These are phyloP conservation scores for Chaenocephalus aceratus DNA, from an alignment of 2,113 vertebrate species.

Conservation along the genomic window DNA sequence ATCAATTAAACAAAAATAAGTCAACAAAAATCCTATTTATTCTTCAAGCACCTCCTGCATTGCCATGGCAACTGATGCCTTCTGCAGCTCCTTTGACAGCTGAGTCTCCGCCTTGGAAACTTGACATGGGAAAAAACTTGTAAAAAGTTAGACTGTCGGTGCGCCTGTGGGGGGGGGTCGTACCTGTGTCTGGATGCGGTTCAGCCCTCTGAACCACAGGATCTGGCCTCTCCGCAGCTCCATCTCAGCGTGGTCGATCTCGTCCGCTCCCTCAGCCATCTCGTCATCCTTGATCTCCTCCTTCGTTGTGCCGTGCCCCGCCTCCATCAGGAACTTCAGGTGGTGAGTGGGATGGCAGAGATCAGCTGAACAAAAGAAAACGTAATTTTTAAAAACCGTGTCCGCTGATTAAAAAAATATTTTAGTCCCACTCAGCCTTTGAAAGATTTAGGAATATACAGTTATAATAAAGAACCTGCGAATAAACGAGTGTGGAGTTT, in stretches of 20 bases:
- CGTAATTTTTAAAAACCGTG: not conserved
- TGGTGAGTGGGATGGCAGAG: constrained; percentile 89
- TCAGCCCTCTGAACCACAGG: constrained; percentile 98
- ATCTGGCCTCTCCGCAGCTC: constrained; percentile 96
- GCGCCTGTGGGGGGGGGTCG: not conserved
- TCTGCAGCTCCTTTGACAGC: constrained; percentile 1
- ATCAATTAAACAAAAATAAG: not conserved
- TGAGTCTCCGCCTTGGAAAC: not conserved
- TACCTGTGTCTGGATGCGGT: constrained; percentile 99
- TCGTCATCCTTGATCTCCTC: constrained; percentile 92
- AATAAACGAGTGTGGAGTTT: not conserved
- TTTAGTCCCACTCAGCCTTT: not conserved
- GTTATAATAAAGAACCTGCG: not conserved
- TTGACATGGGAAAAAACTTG: not conserved
- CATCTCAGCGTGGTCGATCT: constrained; percentile 97
- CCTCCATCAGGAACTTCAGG: constrained; percentile 97
- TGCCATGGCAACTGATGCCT: constrained; percentile 6
- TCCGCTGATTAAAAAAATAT: no score
- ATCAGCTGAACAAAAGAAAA: constrained; percentile 83
- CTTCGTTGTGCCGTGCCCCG: constrained; percentile 92
- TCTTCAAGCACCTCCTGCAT: constrained; percentile 4
- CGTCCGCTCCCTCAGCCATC: constrained; percentile 89
- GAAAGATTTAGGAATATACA: not conserved
- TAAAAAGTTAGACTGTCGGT: not conserved
- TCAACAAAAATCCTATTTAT: not conserved